A percentile compares a stretch with the other conserved stretches of the same genome.
These are phyloP conservation scores for Nibea coibor DNA, from an alignment of 2,113 vertebrate species.

Conservation along the genomic window DNA sequence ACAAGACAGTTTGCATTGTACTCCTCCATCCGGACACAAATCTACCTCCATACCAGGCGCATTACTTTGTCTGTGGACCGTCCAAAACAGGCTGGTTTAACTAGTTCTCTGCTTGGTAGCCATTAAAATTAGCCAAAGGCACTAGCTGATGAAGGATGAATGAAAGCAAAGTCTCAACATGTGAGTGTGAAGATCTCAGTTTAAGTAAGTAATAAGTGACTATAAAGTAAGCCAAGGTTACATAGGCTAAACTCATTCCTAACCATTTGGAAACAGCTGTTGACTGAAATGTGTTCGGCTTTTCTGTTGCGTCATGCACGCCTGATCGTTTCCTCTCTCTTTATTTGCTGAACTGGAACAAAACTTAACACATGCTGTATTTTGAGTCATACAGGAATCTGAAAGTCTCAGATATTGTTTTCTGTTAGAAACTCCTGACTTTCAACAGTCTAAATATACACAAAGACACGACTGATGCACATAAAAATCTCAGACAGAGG, in stretches of 20 bases:
- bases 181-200: neutral
- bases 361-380: neutral
- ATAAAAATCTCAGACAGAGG: slow-evolving; percentile 3
- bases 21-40: neutral
- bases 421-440: slow-evolving; percentile 20
- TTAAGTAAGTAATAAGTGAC: neutral
- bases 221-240: no score
- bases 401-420: slow-evolving; percentile 37
- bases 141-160: neutral
- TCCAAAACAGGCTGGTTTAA: neutral
- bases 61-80: neutral
- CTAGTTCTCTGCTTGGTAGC: neutral
- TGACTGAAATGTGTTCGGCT: neutral
- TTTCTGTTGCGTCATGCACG: neutral
- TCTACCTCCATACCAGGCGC: neutral
- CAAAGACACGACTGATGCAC: neutral
- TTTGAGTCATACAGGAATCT: slow-evolving; percentile 50
- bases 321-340: slow-evolving; percentile 16
- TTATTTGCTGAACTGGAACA: slow-evolving; percentile 18
- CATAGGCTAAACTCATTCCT: no score
- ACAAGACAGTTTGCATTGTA: neutral
- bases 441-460: slow-evolving; percentile 10
- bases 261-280: neutral
- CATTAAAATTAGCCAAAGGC: neutral
- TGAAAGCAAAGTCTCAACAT: neutral